These are phyloP conservation scores for Melinaea marsaeus DNA, from an alignment of 2,888 invertebrate genomes.

Conservation along the genomic window DNA sequence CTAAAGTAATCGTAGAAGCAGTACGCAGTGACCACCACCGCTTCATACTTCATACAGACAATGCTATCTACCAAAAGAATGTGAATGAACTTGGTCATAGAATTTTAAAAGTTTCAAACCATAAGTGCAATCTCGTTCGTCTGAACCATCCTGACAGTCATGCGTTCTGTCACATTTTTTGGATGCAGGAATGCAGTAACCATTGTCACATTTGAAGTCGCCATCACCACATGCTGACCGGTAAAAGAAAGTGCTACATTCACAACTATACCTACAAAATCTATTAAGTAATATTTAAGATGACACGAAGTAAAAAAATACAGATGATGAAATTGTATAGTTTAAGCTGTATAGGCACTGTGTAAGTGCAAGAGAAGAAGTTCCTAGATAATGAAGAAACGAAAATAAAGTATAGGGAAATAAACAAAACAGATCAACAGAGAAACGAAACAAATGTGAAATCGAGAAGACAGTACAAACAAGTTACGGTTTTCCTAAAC, in stretches of 20 bases:
- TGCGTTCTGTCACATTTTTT: slow-evolving; percentile 76
- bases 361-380: slow-evolving; percentile 10
- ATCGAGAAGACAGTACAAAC: slow-evolving; percentile 14
- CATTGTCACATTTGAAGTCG: slow-evolving; percentile 81
- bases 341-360: slow-evolving; percentile 8
- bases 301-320: not conserved
- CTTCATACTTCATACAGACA: too few species aligned
- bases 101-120: slow-evolving; percentile 59
- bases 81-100: slow-evolving; percentile 4
- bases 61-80: slow-evolving; percentile 1
- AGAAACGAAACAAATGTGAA: slow-evolving; percentile 16
- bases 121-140: slow-evolving; percentile 75
- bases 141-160: slow-evolving; percentile 79
- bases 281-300: not conserved
- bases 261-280: slow-evolving; percentile 26
- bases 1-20: too few species aligned
- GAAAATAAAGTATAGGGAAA: slow-evolving; percentile 4
- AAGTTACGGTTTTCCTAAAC: slow-evolving; percentile 47
- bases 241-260: slow-evolving; percentile 67
- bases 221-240: slow-evolving; percentile 73
- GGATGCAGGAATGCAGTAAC: slow-evolving; percentile 78
- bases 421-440: slow-evolving; percentile 11
- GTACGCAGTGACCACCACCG: too few species aligned
- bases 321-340: slow-evolving; percentile 7
- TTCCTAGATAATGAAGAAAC: slow-evolving; percentile 9